Conservation (phyloP, 2,888 invertebrate genomes). For the Aphidius colemani region DNA sequence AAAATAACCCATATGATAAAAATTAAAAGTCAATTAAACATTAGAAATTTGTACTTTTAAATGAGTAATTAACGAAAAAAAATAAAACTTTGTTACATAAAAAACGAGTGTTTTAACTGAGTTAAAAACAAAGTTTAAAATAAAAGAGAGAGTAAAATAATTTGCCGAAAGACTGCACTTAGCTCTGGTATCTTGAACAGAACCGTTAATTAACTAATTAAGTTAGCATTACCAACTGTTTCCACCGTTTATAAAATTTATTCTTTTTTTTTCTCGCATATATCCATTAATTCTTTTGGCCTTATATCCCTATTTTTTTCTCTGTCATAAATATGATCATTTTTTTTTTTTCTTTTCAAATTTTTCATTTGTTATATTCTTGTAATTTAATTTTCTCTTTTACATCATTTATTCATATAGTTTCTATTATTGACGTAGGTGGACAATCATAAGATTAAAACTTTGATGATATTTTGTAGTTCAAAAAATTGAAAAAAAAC, state of each 20-base stretch:
- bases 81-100: slow-evolving; percentile 36
- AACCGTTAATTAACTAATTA: slow-evolving; percentile 59
- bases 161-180: slow-evolving; percentile 36
- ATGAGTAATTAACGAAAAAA: slow-evolving; percentile 17
- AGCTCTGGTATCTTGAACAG: slow-evolving; percentile 49
- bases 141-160: slow-evolving; percentile 8
- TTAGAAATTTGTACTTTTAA: not conserved
- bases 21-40: not conserved
- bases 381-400: not conserved
- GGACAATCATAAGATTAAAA: no score
- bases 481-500: not conserved
- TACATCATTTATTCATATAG: not conserved
- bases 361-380: slow-evolving; percentile 1
- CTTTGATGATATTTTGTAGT: not conserved
- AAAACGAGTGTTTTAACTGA: slow-evolving; percentile 10
- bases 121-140: slow-evolving; percentile 2
- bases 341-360: not conserved
- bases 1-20: not conserved
- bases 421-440: no score
- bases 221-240: slow-evolving; percentile 50
- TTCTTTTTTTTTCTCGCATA: slow-evolving; percentile 30
- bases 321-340: no score
- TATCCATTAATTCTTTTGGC: no score
- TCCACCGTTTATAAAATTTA: slow-evolving; percentile 37
- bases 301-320: not conserved